Evolutionary conservation across 2,888 invertebrate species (phyloP).

Genomic region (Chalcis sispes): DNA sequence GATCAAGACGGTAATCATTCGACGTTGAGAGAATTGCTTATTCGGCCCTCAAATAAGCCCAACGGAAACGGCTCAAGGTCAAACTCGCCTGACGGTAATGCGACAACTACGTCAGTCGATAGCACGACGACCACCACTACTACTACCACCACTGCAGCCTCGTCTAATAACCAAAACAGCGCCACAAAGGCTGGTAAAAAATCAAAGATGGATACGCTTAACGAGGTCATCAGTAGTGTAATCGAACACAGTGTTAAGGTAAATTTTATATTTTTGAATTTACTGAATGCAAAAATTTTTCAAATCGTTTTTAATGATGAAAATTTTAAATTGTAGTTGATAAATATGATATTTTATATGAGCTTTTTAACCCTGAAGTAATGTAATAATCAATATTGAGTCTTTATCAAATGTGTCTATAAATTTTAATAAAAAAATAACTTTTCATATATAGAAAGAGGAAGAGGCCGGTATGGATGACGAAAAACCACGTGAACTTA

Average conservation of each 20-base stretch:
- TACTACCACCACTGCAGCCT: slow-evolving; percentile 73
- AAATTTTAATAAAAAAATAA: neutral
- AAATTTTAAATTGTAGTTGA: slow-evolving; percentile 23
- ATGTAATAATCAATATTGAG: neutral
- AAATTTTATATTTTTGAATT: slow-evolving; percentile 57
- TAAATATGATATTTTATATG: slow-evolving; percentile 28
- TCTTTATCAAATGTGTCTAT: neutral
- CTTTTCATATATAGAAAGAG: slow-evolving; percentile 60
- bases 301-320: slow-evolving; percentile 24
- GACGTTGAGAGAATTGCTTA: slow-evolving; percentile 87
- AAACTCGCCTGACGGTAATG: slow-evolving; percentile 70
- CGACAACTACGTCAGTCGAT: slow-evolving; percentile 22
- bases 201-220: slow-evolving; percentile 83
- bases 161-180: slow-evolving; percentile 65
- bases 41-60: slow-evolving; percentile 81
- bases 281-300: neutral
- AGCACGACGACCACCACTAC: neutral
- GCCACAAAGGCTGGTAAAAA: slow-evolving; percentile 77
- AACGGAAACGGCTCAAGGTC: slow-evolving; percentile 77
- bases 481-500: slow-evolving; percentile 78
- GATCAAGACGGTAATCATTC: slow-evolving; percentile 87
- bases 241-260: slow-evolving; percentile 81
- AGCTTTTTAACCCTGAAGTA: slow-evolving; percentile 51
- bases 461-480: slow-evolving; percentile 74
- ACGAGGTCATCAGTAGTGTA: slow-evolving; percentile 88